phyloP scores from a whole-genome alignment of 2,888 invertebrate genomes.

The Scaeva pyrastri region DNA sequence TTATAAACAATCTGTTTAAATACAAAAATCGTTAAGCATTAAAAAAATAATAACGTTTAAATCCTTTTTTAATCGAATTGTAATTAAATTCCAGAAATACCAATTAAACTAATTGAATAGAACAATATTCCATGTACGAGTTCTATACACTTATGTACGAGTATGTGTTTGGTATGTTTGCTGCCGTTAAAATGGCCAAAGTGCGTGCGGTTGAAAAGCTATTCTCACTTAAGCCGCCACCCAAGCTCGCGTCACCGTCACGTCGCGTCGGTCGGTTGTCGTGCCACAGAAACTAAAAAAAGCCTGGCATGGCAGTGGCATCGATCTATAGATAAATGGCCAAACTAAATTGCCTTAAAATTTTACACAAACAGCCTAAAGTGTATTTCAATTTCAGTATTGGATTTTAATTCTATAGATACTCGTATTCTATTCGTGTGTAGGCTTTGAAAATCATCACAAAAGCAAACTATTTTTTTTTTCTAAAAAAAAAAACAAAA shows the following conservation, averaged over 20 bases:
- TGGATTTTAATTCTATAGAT: constrained; percentile 10
- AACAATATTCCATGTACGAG: constrained; percentile 28
- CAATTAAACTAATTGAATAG: constrained; percentile 68
- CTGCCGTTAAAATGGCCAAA: neutral
- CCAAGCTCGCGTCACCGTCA: neutral
- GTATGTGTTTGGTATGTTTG: too few species aligned
- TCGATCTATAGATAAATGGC: neutral
- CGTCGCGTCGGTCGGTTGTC: too few species aligned
- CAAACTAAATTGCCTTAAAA: constrained; percentile 15
- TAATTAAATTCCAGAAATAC: constrained; percentile 70
- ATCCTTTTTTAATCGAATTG: constrained; percentile 71
- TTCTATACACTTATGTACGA: too few species aligned
- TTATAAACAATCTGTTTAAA: constrained; percentile 54
- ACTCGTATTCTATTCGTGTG: too few species aligned
- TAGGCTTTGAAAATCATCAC: constrained; percentile 17
- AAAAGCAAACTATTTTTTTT: constrained; percentile 18
- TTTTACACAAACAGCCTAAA: neutral
- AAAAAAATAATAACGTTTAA: constrained; percentile 67
- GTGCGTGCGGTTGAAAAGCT: constrained; percentile 32
- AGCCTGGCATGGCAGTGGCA: too few species aligned
- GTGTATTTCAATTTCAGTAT: constrained; percentile 7
- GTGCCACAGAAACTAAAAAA: too few species aligned
- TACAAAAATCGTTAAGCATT: constrained; percentile 45
- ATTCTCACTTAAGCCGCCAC: constrained; percentile 11
- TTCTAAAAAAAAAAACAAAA: neutral